Evolutionary conservation across 2,797 vertebrate genomes (phyloP).

Genomic region (Heliangelus exortis): DNA sequence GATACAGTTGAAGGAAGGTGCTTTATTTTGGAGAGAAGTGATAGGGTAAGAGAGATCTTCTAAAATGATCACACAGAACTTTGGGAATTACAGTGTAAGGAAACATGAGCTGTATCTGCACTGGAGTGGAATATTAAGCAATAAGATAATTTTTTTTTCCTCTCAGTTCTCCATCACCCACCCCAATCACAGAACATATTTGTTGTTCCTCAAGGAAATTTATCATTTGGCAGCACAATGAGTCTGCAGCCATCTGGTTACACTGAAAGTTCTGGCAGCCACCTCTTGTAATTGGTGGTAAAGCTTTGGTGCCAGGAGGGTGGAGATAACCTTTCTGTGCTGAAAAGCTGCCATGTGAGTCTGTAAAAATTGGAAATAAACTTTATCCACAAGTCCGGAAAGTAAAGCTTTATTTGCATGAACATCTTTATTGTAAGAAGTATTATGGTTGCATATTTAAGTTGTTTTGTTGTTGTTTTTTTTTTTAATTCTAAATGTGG

Average conservation of each 20-base stretch:
- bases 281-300: background rate
- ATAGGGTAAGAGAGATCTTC: background rate
- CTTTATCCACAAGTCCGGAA: rapidly evolving
- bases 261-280: background rate
- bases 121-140: background rate
- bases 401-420: background rate
- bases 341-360: too few relatives aligned
- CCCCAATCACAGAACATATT: background rate
- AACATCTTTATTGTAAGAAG: background rate
- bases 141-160: background rate
- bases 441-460: background rate
- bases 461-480: background rate
- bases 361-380: background rate
- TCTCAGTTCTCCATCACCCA: background rate
- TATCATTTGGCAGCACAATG: rapidly evolving
- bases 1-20: background rate
- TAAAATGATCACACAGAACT: background rate
- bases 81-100: rapidly evolving
- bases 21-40: background rate
- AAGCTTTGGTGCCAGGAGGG: background rate
- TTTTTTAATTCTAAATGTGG: background rate
- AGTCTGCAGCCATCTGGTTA: background rate
- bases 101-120: rapidly evolving
- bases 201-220: background rate
- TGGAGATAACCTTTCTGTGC: background rate